phyloP scores from a whole-genome alignment of 2,888 invertebrate species.

The Mesodorylaimus sp. region DNA sequence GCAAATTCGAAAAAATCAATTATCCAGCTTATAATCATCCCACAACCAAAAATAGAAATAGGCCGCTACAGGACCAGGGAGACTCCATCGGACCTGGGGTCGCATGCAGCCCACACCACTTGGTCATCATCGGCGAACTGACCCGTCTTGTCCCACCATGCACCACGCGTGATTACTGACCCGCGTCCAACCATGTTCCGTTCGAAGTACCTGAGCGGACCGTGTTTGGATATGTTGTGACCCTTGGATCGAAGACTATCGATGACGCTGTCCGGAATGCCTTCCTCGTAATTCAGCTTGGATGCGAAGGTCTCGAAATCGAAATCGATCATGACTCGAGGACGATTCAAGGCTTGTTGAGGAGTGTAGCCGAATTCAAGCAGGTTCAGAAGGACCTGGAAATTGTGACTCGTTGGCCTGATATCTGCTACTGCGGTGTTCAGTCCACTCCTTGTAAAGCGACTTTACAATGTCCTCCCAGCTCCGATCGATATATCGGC shows the following conservation, averaged over 20 bases:
- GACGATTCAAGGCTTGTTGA: conserved; percentile 4
- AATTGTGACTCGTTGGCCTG: not conserved
- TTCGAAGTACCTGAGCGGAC: conserved; percentile 17
- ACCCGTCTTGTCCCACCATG: not conserved
- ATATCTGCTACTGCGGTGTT: too few relatives aligned
- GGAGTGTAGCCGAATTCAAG: conserved; percentile 5
- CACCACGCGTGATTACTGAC: conserved; percentile 26
- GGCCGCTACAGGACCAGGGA: not conserved
- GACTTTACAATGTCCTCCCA: too few relatives aligned
- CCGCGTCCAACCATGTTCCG: conserved; percentile 26
- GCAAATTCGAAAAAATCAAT: too few relatives aligned
- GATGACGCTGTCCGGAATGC: conserved; percentile 18
- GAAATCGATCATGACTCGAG: conserved; percentile 3
- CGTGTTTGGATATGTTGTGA: conserved; percentile 17
- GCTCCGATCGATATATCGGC: too few relatives aligned
- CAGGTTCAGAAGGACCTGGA: conserved; percentile 5
- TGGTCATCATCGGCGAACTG: conserved; percentile 1
- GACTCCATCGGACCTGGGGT: conserved; percentile 27
- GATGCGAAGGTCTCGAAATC: not conserved
- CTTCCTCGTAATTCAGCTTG: conserved; percentile 21
- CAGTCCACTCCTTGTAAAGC: too few relatives aligned
- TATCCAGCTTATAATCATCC: not conserved
- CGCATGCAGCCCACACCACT: conserved; percentile 28
- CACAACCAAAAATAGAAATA: not conserved
- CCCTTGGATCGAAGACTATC: conserved; percentile 19